These are phyloP conservation scores for Trachymyrmex cornetzi DNA, from an alignment of 1,140 invertebrate genomes.

Conservation along the genomic window DNA sequence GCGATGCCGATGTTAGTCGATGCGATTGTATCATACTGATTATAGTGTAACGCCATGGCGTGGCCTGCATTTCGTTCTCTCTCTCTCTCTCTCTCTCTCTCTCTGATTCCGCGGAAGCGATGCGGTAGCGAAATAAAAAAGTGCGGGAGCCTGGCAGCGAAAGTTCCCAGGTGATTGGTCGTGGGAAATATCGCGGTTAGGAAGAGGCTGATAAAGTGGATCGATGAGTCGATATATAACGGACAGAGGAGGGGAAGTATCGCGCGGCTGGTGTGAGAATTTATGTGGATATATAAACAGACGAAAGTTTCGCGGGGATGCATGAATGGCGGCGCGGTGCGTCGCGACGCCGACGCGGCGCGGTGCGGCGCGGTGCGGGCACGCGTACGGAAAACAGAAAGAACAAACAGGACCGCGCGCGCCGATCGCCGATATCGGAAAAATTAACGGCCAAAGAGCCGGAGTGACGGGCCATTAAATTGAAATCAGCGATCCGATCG, in stretches of 20 bases:
- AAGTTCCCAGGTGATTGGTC: constrained; percentile 74
- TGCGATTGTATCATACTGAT: constrained; percentile 62
- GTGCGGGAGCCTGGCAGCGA: constrained; percentile 59
- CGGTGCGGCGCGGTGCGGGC: neutral
- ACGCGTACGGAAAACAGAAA: constrained; percentile 57
- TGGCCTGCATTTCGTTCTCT: constrained; percentile 39
- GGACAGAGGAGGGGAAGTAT: constrained; percentile 51
- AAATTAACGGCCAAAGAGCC: constrained; percentile 62
- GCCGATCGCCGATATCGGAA: constrained; percentile 59
- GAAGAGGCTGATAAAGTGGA: constrained; percentile 75
- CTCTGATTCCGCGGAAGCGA: constrained; percentile 51
- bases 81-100: neutral
- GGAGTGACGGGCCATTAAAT: constrained; percentile 65
- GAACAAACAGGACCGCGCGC: constrained; percentile 48
- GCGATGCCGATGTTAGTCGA: constrained; percentile 47
- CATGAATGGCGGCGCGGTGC: constrained; percentile 28
- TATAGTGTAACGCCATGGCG: constrained; percentile 50
- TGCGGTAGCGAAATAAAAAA: constrained; percentile 27
- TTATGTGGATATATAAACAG: constrained; percentile 67
- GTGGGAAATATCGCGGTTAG: constrained; percentile 78
- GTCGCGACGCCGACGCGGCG: neutral
- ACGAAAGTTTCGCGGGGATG: constrained; percentile 61
- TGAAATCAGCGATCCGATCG: constrained; percentile 62
- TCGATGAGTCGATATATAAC: constrained; percentile 74
- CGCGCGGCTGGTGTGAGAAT: constrained; percentile 65